phyloP scores from a whole-genome alignment of 2,797 vertebrate species.

The Limnodromus scolopaceus region DNA sequence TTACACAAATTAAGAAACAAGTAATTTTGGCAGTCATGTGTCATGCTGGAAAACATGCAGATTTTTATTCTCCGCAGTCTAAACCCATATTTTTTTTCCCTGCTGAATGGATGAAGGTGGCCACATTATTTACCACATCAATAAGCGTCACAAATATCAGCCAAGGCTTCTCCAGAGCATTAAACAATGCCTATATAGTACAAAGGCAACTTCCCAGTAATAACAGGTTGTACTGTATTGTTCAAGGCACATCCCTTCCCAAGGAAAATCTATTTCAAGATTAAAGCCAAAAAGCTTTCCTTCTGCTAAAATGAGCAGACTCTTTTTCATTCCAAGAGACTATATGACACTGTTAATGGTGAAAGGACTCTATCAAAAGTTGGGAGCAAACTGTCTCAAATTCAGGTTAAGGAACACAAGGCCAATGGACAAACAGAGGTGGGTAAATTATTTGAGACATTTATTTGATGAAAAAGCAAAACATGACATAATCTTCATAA shows the following conservation, averaged over 20 bases:
- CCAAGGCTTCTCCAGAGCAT: neutral
- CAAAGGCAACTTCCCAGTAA: constrained; percentile 12
- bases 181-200: neutral
- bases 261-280: neutral
- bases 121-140: neutral
- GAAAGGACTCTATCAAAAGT: neutral
- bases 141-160: neutral
- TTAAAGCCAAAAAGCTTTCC: neutral
- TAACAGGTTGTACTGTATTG: neutral
- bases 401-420: neutral
- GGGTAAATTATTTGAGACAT: neutral
- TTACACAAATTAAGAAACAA: neutral
- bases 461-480: neutral
- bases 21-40: neutral
- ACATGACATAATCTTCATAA: neutral
- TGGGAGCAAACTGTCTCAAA: neutral
- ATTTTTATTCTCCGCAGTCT: neutral
- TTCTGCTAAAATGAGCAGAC: neutral
- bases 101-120: neutral
- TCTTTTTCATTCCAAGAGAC: neutral
- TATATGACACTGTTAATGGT: neutral
- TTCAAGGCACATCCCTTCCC: neutral
- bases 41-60: neutral
- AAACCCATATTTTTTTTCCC: neutral
- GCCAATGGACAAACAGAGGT: neutral